These are phyloP conservation scores for Hyperoplus lanceolatus DNA, from an alignment of 2,797 vertebrate species.

Conservation along the genomic window DNA sequence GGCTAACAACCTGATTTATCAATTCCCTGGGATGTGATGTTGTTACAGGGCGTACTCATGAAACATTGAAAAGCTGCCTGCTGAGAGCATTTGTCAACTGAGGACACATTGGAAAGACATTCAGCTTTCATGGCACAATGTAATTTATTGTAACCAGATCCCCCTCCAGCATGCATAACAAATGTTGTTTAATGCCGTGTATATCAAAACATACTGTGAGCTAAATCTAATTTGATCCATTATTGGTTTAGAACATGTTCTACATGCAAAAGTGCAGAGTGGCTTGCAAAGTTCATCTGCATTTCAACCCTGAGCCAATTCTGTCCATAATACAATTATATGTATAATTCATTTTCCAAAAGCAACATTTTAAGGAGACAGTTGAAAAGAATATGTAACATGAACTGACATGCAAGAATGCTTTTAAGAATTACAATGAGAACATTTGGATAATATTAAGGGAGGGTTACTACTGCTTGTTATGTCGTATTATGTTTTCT, in stretches of 20 bases:
- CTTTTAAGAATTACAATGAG: neutral
- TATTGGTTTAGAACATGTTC: conserved; percentile 21
- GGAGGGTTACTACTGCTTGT: neutral
- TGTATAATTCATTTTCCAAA: conserved; percentile 25
- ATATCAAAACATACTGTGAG: conserved; percentile 36
- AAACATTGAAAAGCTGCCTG: conserved; percentile 64
- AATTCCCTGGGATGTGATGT: conserved; percentile 40
- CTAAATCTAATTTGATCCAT: conserved; percentile 40
- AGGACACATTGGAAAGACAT: conserved; percentile 62
- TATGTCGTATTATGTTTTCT: neutral
- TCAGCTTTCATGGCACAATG: conserved; percentile 40
- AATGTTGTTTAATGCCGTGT: conserved; percentile 56
- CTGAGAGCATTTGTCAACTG: conserved; percentile 73
- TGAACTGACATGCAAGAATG: conserved; percentile 1
- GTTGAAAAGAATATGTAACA: neutral
- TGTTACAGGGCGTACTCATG: conserved; percentile 48
- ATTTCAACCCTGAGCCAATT: conserved; percentile 33
- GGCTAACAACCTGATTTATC: conserved; percentile 58
- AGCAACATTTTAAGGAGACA: conserved; percentile 17
- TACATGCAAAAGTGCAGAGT: conserved; percentile 5
- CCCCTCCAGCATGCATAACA: conserved; percentile 36
- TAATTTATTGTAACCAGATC: conserved; percentile 52
- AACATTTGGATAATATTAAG: conserved; percentile 19
- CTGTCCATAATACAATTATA: conserved; percentile 9
- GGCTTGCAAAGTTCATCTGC: neutral